These are phyloP conservation scores for Aegithalos caudatus DNA, from an alignment of 2,113 vertebrate species.

Conservation along the genomic window DNA sequence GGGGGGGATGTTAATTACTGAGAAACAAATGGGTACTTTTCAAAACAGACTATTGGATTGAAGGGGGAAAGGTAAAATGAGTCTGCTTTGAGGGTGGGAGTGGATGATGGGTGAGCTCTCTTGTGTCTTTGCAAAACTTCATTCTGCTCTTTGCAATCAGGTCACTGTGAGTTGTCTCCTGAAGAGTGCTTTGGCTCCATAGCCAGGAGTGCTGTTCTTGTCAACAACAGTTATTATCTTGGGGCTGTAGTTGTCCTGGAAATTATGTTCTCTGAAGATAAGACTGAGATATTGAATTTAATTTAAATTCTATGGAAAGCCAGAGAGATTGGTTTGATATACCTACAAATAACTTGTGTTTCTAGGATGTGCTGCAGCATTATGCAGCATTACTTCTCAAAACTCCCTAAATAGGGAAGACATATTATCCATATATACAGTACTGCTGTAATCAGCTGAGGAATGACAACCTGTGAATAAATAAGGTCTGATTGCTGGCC, in stretches of 20 bases:
- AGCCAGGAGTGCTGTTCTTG: not conserved
- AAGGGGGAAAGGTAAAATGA: not conserved
- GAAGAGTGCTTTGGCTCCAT: not conserved
- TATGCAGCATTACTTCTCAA: not conserved
- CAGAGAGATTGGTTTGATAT: not conserved
- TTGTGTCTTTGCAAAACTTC: not conserved
- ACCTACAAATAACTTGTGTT: not conserved
- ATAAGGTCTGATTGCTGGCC: not conserved
- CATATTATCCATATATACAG: not conserved
- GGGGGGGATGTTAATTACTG: not conserved
- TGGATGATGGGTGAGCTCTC: not conserved
- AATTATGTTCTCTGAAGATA: not conserved
- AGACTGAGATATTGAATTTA: not conserved
- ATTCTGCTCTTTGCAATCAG: not conserved
- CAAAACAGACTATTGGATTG: not conserved
- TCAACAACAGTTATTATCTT: not conserved
- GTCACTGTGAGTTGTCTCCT: not conserved
- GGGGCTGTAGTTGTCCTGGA: not conserved
- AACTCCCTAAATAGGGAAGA: not conserved
- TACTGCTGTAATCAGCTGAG: not conserved
- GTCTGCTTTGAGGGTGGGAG: not conserved
- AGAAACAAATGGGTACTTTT: not conserved
- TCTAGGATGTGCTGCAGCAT: not conserved
- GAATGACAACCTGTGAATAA: not conserved
- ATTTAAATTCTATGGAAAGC: not conserved